Conservation (phyloP, 1,140 invertebrate species). For the Diachasmimorpha longicaudata region DNA sequence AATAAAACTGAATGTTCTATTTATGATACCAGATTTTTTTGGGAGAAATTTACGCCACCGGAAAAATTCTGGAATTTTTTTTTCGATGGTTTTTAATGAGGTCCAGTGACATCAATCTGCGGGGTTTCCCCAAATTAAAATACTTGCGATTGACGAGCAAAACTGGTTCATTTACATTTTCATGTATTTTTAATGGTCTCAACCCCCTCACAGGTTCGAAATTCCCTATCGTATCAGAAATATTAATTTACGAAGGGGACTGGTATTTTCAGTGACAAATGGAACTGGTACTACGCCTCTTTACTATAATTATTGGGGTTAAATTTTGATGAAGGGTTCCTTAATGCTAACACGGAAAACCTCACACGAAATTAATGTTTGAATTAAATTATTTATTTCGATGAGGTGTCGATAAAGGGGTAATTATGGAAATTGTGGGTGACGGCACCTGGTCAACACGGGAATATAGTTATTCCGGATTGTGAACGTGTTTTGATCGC, state of each 20-base stretch:
- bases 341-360: background rate
- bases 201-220: background rate
- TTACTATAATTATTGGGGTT: background rate
- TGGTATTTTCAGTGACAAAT: background rate
- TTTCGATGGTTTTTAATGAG: too few relatives aligned
- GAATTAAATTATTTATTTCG: conserved; percentile 4
- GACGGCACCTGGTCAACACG: background rate
- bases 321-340: background rate
- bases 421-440: background rate
- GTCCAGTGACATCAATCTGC: too few relatives aligned
- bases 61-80: too few relatives aligned
- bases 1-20: too few relatives aligned
- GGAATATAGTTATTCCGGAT: background rate
- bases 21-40: too few relatives aligned
- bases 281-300: background rate
- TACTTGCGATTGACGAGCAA: background rate
- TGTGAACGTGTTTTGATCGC: background rate
- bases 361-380: background rate
- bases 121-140: background rate
- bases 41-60: too few relatives aligned
- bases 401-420: conserved; percentile 6
- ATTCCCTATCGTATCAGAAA: background rate
- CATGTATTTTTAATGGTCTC: background rate
- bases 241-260: background rate
- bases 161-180: background rate